Evolutionary conservation across 1,140 invertebrate species (phyloP).

Genomic region (Thalassaphorura encarpata): DNA sequence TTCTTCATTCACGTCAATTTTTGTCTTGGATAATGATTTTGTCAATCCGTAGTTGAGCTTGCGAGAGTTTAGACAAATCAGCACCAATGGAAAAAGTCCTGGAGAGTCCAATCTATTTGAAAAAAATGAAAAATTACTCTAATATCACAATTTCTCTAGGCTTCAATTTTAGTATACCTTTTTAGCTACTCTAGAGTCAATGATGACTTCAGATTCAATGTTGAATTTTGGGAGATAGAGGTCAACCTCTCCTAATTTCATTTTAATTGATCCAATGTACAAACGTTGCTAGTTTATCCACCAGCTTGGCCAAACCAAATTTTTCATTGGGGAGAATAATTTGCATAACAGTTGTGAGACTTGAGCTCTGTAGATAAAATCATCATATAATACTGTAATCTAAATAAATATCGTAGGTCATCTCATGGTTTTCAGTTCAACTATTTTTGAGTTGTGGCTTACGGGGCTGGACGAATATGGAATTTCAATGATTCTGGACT

Average conservation of each 20-base stretch:
- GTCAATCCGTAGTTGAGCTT: neutral
- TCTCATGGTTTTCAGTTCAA: too few relatives aligned
- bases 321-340: neutral
- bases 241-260: conserved; percentile 2
- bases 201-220: too few relatives aligned
- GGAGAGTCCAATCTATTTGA: neutral
- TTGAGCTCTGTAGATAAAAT: too few relatives aligned
- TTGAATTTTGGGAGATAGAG: conserved; percentile 1
- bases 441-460: too few relatives aligned
- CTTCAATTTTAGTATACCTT: too few relatives aligned
- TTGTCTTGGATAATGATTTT: conserved; percentile 4
- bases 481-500: conserved; percentile 1
- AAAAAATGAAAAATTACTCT: neutral
- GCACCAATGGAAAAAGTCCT: neutral
- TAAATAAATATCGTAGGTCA: too few relatives aligned
- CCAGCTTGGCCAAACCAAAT: neutral
- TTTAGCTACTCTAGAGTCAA: too few relatives aligned
- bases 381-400: too few relatives aligned
- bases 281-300: neutral
- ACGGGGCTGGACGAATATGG: neutral
- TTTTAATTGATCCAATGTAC: neutral
- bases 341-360: neutral
- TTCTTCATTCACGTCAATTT: neutral
- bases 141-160: too few relatives aligned
- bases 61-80: neutral